Evolutionary conservation across 2,797 vertebrate genomes (phyloP), one percentile per base, ranked within the genome.

Genomic region (Petrocephalus sullivani): DNA sequence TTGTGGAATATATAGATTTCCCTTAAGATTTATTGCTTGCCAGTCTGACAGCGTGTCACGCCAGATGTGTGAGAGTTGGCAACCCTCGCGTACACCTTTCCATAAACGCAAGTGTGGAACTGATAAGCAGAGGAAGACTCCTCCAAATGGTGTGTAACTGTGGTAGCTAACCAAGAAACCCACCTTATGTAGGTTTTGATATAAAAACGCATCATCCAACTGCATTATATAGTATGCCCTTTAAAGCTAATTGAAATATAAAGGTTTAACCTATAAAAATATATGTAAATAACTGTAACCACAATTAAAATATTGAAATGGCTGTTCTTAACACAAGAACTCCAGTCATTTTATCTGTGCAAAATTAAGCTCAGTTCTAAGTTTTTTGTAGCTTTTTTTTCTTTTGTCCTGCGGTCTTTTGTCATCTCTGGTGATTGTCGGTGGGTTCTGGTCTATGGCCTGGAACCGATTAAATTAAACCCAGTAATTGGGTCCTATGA

Each of bases 391-490:
- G 28, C 53, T 86, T 37, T 86, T 83, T 19, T 86, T 60, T 86
- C 28, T 19, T 86, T 60, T 86, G 54, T 58, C 54, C 33, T 54
- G 54, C 19, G 56, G 85, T 21, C 54, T 58, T 86, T 37, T 86
- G 41, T 87, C 58, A 87, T 64, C n/a, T 87, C 60, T 64, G 60
- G 33, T 51, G 33, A 87, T 64, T 64, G 57, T 87, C 58, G 19
- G 37, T 21, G 86, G 60, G 54, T 87, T 87, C 86, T 51, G 86
- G 37, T 64, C 37, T 58, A 56, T 53, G 58, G 46, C 37, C 41
- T 64, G 86, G 60, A 87, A 87, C 60, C 58, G 86, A 87, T 87
- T 87, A 87, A 64, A 64, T 64, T 64, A 67, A 64, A 87, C 58
- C 37, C 86, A n/a, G 58, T 87, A 87, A 87, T 64, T 87, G 86